phyloP scores from a whole-genome alignment of 2,113 vertebrate species.

The Takifugu bimaculatus region DNA sequence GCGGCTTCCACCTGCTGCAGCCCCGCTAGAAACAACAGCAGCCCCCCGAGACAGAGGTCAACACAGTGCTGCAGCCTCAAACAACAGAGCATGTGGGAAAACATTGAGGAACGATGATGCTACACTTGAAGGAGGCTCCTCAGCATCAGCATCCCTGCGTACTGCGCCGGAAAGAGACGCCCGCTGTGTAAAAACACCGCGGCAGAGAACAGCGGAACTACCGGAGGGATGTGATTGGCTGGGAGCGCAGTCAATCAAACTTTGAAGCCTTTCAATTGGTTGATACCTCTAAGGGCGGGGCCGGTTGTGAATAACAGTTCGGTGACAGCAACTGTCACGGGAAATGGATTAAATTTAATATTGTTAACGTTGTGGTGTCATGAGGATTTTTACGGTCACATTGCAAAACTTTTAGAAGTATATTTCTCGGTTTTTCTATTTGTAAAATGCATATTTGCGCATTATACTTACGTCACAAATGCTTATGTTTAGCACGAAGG shows the following conservation, averaged over 20 bases:
- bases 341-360: slow-evolving; percentile 14
- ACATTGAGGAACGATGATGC: slow-evolving; percentile 32
- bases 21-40: slow-evolving; percentile 71
- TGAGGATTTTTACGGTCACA: fast-evolving
- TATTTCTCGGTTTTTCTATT: not conserved
- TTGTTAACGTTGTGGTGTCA: not conserved
- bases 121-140: slow-evolving; percentile 25
- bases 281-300: not conserved
- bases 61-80: slow-evolving; percentile 65
- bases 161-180: slow-evolving; percentile 71
- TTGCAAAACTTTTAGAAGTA: fast-evolving
- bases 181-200: slow-evolving; percentile 15
- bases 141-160: slow-evolving; percentile 65
- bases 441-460: not conserved
- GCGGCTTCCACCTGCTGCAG: slow-evolving; percentile 79
- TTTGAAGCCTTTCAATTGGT: slow-evolving; percentile 38
- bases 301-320: not conserved
- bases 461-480: not conserved
- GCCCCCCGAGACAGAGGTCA: slow-evolving; percentile 60
- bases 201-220: slow-evolving; percentile 20
- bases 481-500: not conserved
- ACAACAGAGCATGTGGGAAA: slow-evolving; percentile 58
- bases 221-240: slow-evolving; percentile 49
- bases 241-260: slow-evolving; percentile 37
- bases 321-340: slow-evolving; percentile 35